Base-by-base conservation (phyloP, 2,113 vertebrate species). In the Leptobrachium leishanense region DNA sequence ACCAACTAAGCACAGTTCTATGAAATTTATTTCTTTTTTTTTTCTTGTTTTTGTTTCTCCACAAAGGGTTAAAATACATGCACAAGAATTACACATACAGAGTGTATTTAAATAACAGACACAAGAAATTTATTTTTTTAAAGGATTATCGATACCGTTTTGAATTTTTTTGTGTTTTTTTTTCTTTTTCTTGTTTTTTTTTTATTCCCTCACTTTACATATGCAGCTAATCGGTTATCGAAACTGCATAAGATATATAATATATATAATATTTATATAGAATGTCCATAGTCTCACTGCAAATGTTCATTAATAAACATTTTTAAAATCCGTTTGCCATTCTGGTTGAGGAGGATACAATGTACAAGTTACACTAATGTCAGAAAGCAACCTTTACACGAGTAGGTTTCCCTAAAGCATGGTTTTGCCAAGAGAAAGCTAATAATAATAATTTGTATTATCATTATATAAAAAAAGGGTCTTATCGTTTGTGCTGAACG, bases 81-180 rank as follows among this genome's bases (percentile, higher is more conserved):
- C 92, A 92, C 85, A 90, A 50, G 88, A 84, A 81, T 91, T 89
- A 89, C 92, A 87, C 85, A 72, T 92, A 92, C 90, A 93, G 87
- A 84, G 88, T 90, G 90, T 91, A 88, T 90, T 92, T 92, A 92
- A 92, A 93, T 92, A 93, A 89, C 92, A 91, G 88, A 87, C 89
- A 88, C 87, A 83, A 89, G 86, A 89, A 85, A 87, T 55, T 64
- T 67, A 76, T 66, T 74, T 57, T 68, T 74, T 80, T 68, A 80
- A 68, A 46, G 71, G 77, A 74, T 84, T 88, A 87, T 82, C 83
- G 79, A 87, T 74, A 72, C 83, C 79, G 84, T 84, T 87, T 31
- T 31, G 20, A 0, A 31, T 31, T 31, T 31, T 31, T 31, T 31
- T 89, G 83, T 85, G 46, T 50, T 50, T 50, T 50, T 50, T 4